Evolutionary conservation across 2,888 invertebrate species (phyloP), one percentile per base, ranked within the genome.

Genomic region (Fabriciana adippe): DNA sequence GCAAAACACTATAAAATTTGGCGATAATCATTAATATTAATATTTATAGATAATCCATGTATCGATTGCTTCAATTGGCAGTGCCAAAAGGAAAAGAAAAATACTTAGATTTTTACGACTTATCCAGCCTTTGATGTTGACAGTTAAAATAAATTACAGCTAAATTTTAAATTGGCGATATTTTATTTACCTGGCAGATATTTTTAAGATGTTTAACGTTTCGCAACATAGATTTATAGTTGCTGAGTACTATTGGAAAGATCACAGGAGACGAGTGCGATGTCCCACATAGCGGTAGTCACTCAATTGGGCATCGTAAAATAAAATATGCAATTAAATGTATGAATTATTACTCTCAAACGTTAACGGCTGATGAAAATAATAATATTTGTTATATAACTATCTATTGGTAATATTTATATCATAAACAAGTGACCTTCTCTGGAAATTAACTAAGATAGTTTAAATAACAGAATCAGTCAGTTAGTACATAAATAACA

Each of bases 251-350:
- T 35, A 45, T 11, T 41, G 41, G 66, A 67, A 68, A 71, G 64
- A 71, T 69, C 69, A 66, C 62, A 71, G 66, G 64, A 64, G 71
- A 69, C 50, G 64, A 45, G 53, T 60, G 51, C 53, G 55, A 64
- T 71, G 71, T 67, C 67, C 71, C 67, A 71, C 64, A 71, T 71
- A 67, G 16, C 62, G 53, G 45, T 50, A 26, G 64, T 53, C 56
- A 59, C 57, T 62, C 54, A 56, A 67, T 67, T 64, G 62, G 56
- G 62, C 31, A 55, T 55, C 14, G 69, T 66, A 64, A 71, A 71
- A 71, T 68, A 71, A 68, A 71, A 68, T 45, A 66, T 18, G 51
- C 57, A 54, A 68, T 66, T 56, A 67, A 62, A 45, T 31, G 15
- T 41, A 64, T 51, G 35, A 51, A 68, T 62, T 64, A 45, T 47